Base-by-base conservation (phyloP, 1,140 invertebrate genomes). In the Kradibia gibbosae region DNA sequence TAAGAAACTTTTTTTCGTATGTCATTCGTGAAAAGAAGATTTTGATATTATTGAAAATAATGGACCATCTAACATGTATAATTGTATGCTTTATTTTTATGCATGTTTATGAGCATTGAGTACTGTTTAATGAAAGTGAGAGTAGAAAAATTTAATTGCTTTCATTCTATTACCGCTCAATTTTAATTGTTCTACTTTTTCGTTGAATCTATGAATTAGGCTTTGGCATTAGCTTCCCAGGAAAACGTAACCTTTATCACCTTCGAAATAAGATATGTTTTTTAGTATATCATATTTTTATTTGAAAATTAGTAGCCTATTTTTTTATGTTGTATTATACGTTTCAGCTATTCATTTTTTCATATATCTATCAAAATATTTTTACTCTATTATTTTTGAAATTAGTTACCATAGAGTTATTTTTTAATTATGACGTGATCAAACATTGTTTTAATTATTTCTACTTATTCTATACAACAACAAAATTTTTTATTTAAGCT, bases 111-210 rank as follows among this genome's bases (percentile, higher is more conserved):
- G 31, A 0, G 13, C 10, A 8, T 34, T 11, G n/a, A 48, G 25
- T 17, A 15, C 22, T 13, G 39, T 48, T 67, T 77, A n/a, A 45
- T 39, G 28, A 4, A 76, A 42, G 25, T 55, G n/a, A 48, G 10
- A 72, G 3, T 10, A 28, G 39, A n/a, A n/a, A n/a, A 50, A n/a
- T 28, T 31, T 34, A 34, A 48, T 60, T 67, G 42, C 42, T 13
- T 11, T 20, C 34, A 11, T 20, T 42, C 55, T 22, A 22, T 60
- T 60, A 22, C 28, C 8, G 11, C 39, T 48, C 60, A 22, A 25
- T 48, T 60, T 76, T 60, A 28, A 75, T 75, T 75, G 73, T 75
- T 57, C 53, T 25, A 11, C 22, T 75, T 25, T 53, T 57, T 31
- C 45, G 3, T 28, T 39, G 70, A 22, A 34, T 25, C 28, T 74